Percentiles rank a stretch among this genome's conserved stretches.
These are phyloP conservation scores for Pemphredon lugubris DNA, from an alignment of 2,888 invertebrate species.

Conservation along the genomic window DNA sequence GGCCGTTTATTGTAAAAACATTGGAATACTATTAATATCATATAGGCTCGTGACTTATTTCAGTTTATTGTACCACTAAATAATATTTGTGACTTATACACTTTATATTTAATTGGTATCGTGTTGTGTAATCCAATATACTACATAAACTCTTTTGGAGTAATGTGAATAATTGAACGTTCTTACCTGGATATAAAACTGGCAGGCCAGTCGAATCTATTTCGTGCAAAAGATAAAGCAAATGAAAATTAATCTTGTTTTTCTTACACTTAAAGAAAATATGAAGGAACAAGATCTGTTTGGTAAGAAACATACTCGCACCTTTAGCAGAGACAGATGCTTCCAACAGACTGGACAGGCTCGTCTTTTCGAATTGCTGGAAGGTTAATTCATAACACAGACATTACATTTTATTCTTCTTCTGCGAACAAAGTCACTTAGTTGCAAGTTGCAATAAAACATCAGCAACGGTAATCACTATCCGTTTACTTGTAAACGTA, in stretches of 20 bases:
- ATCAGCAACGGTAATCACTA: no score
- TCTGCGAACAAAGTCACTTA: not conserved
- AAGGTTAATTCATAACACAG: conserved; percentile 63
- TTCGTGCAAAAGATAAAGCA: conserved; percentile 42
- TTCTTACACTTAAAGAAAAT: conserved; percentile 19
- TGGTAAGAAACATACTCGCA: conserved; percentile 65
- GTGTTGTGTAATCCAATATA: no score
- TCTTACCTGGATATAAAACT: conserved; percentile 78
- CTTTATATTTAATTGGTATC: no score
- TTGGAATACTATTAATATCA: no score
- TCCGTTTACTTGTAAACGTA: conserved; percentile 5
- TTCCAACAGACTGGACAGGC: conserved; percentile 80
- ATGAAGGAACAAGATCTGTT: not conserved
- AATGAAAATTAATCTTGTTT: conserved; percentile 21
- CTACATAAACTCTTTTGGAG: no score
- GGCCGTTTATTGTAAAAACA: no score
- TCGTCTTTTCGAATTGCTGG: conserved; percentile 79
- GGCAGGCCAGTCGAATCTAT: conserved; percentile 74
- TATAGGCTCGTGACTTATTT: not conserved
- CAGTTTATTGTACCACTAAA: no score
- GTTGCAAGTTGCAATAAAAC: not conserved
- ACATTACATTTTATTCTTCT: not conserved
- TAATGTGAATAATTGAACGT: no score
- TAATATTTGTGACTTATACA: no score
- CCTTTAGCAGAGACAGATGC: conserved; percentile 80